Base-by-base conservation (phyloP, 2,888 invertebrate genomes). In the Microctonus hyperodae region DNA sequence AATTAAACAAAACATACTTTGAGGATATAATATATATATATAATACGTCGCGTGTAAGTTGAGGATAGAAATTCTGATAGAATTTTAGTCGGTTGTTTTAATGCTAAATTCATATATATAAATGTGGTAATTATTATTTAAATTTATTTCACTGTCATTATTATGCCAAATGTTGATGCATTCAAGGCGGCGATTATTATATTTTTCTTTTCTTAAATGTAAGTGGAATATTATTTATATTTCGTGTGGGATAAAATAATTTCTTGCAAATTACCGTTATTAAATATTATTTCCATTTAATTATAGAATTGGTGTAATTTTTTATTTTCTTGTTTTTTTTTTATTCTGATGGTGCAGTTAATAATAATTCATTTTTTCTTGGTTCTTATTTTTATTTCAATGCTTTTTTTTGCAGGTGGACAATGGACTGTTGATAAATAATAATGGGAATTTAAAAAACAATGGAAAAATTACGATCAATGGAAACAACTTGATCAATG, bases 381-480 rank as follows among this genome's bases (percentile, higher is more conserved):
- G 50, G 20, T 20, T 40, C 40, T 13, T 40, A n/a, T 28, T n/a
- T 40, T 40, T 40, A 6, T 40, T 40, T 10, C 4, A n/a, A 23
- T 35, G 25, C 28, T 33, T 51, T 64, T 78, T 77, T 76, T 87
- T 87, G 48, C 88, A 80, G 78, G 74, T 72, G 35, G 78, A 79
- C 64, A 78, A 76, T 71, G 75, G 72, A 55, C 69, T 71, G 40
- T 71, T 75, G 65, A 68, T 67, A 20, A 78, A 79, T 69, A 73
- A 70, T 23, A 77, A 79, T 68, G 72, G 69, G 25, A 79, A 79
- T 69, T 72, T 76, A 60, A 72, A 68, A 28, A 70, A 66, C 64
- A 78, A 76, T 69, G 72, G 70, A 57, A 78, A 74, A 68, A 73
- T 73, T 59, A 76, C 72, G 57, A 66, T 77, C 73, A 78, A 78